Conservation (phyloP, 23 tunicate species). For the Styela clava region DNA sequence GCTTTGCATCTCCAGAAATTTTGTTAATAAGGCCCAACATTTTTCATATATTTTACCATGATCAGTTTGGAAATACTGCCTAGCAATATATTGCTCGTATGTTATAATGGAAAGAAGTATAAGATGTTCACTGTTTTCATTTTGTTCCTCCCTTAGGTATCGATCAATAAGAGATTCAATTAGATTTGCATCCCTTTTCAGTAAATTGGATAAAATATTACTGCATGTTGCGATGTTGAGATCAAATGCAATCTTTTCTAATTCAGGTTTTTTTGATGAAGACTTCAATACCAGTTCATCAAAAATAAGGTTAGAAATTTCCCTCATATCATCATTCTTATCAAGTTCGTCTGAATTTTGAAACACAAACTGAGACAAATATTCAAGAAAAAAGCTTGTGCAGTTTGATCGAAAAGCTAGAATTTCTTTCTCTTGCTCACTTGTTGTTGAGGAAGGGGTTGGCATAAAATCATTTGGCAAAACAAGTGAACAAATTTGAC, state of each 20-base stretch:
- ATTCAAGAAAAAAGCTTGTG: conserved; percentile 66
- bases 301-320: background rate
- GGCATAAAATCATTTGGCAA: conserved; percentile 34
- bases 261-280: conserved; percentile 3
- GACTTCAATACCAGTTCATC: background rate
- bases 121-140: background rate
- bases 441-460: conserved; percentile 2
- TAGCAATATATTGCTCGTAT: background rate
- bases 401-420: conserved; percentile 25
- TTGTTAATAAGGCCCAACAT: too few species aligned
- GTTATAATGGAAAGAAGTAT: background rate
- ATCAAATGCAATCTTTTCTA: background rate
- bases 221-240: conserved; percentile 10
- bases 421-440: conserved; percentile 24
- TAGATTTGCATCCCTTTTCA: background rate
- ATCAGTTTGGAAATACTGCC: background rate
- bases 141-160: background rate
- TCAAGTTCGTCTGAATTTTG: background rate
- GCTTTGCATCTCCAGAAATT: background rate
- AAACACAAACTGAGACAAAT: conserved; percentile 35
- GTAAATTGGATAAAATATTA: background rate
- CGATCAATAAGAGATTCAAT: background rate
- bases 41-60: background rate
- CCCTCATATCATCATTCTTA: background rate
- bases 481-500: conserved; percentile 38